Percentiles rank a stretch among this genome's conserved stretches.
phyloP scores from a whole-genome alignment of 1,140 invertebrate species.

The Habropoda laboriosa region DNA sequence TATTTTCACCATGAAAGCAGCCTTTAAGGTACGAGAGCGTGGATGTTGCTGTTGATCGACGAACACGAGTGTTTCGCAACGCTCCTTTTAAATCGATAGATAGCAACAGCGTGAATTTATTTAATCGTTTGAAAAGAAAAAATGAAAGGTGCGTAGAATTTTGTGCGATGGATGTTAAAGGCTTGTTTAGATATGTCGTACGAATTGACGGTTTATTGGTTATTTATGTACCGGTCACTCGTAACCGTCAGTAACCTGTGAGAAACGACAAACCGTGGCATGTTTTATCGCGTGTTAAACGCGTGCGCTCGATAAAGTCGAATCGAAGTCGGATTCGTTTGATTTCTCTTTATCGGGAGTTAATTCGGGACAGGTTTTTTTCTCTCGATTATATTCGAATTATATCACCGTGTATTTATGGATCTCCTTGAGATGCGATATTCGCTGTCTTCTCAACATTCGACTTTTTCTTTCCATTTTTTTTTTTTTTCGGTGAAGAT shows the following conservation, averaged over 20 bases:
- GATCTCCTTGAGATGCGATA: slow-evolving; percentile 1
- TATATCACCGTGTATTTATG: slow-evolving; percentile 24
- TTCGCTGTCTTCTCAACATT: neutral
- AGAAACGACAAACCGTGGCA: slow-evolving; percentile 2
- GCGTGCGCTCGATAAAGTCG: neutral
- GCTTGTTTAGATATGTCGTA: too few species aligned
- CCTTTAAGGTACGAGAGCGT: neutral
- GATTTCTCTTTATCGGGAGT: neutral
- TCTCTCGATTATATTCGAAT: neutral
- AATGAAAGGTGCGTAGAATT: too few species aligned
- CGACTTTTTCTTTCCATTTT: neutral
- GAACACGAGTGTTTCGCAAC: neutral
- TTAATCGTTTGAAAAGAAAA: neutral
- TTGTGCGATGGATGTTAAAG: too few species aligned
- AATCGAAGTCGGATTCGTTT: slow-evolving; percentile 1
- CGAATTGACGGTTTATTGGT: neutral
- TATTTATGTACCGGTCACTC: neutral
- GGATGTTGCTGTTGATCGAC: too few species aligned
- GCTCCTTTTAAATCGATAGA: neutral
- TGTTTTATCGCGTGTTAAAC: neutral
- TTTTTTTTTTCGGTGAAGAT: neutral
- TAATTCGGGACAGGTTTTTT: slow-evolving; percentile 12
- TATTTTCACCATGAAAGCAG: neutral
- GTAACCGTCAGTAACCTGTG: neutral
- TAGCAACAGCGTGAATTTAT: neutral